A percentile compares a stretch with the other conserved stretches of the same genome.
phyloP scores from a whole-genome alignment of 2,797 vertebrate genomes.

The Apodemus agrarius region DNA sequence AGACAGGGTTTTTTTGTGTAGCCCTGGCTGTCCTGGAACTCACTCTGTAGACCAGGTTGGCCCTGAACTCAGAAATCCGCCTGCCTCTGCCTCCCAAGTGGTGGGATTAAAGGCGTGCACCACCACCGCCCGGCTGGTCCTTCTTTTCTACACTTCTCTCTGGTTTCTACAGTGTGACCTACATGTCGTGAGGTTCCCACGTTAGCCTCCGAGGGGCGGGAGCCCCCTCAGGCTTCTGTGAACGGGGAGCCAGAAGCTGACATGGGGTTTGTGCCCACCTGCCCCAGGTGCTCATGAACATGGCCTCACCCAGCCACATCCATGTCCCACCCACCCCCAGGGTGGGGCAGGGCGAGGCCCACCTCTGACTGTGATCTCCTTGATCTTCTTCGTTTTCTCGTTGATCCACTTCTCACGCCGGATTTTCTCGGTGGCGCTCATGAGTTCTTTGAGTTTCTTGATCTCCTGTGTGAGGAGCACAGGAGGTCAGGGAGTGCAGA shows the following conservation, averaged over 20 bases:
- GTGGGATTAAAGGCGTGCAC: no score
- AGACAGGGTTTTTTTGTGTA: no score
- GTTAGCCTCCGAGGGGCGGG: no score
- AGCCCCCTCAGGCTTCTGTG: not conserved
- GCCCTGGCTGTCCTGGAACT: no score
- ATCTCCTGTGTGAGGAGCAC: slow-evolving; percentile 90
- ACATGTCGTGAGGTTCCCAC: not conserved
- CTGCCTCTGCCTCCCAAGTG: no score
- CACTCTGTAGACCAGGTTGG: no score
- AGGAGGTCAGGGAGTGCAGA: not conserved
- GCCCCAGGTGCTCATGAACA: no score
- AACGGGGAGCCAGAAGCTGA: not conserved
- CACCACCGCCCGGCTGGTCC: not conserved
- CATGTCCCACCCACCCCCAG: no score
- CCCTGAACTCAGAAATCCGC: no score
- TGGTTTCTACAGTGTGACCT: not conserved
- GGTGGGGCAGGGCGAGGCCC: not conserved
- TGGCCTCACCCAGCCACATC: not conserved
- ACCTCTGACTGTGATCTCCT: slow-evolving; percentile 98
- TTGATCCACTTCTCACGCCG: slow-evolving; percentile 97
- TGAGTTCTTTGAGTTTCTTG: slow-evolving; percentile 96
- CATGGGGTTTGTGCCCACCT: no score
- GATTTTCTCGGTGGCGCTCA: slow-evolving; percentile 95
- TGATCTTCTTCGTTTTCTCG: slow-evolving; percentile 98
- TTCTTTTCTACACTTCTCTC: not conserved